phyloP scores from a whole-genome alignment of 2,888 invertebrate species.

The Odontocerum albicorne region DNA sequence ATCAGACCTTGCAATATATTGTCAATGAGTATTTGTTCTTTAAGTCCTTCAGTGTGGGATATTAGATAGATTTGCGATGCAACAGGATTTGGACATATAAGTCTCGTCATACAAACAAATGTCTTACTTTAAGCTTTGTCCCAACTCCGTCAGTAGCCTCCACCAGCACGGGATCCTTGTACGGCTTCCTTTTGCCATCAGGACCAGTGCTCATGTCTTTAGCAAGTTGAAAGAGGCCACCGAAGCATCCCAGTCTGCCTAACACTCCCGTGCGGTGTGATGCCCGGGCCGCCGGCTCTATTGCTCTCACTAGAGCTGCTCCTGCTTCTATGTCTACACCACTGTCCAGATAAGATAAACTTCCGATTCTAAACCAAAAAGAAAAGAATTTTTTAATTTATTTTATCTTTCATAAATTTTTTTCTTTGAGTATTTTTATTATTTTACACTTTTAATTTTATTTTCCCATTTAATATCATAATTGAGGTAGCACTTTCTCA shows the following conservation, averaged over 20 bases:
- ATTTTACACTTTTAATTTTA: no score
- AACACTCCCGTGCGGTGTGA: conserved; percentile 79
- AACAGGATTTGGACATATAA: background rate
- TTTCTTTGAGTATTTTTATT: no score
- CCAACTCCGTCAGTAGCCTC: conserved; percentile 97
- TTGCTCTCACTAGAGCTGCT: conserved; percentile 77
- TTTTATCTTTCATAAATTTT: no score
- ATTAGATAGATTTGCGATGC: no score
- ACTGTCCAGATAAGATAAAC: conserved; percentile 81
- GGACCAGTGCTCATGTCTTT: conserved; percentile 54
- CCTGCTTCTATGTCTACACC: conserved; percentile 96
- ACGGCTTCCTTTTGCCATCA: conserved; percentile 45
- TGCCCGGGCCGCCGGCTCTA: conserved; percentile 79
- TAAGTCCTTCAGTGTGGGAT: no score
- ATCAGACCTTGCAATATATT: no score
- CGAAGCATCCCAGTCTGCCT: conserved; percentile 89
- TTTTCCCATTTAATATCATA: no score
- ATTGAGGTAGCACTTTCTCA: no score
- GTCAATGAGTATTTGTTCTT: no score
- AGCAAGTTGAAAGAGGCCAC: conserved; percentile 87
- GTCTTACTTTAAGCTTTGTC: conserved; percentile 84
- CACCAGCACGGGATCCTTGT: conserved; percentile 83
- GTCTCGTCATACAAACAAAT: background rate
- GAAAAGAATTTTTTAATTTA: no score
- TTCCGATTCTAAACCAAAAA: conserved; percentile 58